Conservation (phyloP, 1,140 invertebrate genomes). For the Drosophila mayri region DNA sequence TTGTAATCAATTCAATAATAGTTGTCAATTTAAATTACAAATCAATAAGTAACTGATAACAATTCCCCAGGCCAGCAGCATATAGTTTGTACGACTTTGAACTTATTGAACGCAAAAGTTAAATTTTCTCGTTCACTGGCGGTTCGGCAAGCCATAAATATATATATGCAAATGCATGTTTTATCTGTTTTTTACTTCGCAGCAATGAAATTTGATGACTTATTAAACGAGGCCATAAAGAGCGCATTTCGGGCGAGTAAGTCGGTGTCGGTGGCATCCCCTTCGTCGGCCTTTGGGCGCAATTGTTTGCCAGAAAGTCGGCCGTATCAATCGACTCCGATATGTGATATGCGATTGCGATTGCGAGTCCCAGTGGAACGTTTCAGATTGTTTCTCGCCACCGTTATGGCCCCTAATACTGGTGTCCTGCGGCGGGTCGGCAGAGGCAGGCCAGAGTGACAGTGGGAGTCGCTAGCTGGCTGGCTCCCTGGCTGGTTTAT, state of each 20-base stretch:
- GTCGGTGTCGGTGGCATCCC: conserved; percentile 9
- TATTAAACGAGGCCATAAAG: conserved; percentile 79
- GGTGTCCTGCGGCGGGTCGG: conserved; percentile 29
- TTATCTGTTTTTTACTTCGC: conserved; percentile 60
- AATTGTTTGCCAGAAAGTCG: conserved; percentile 38
- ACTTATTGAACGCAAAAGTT: conserved; percentile 28
- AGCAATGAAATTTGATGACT: conserved; percentile 78
- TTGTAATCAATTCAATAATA: neutral
- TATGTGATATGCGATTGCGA: conserved; percentile 44
- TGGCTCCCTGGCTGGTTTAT: conserved; percentile 38
- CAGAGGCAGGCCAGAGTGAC: neutral
- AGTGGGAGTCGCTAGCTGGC: neutral
- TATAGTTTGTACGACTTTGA: conserved; percentile 28
- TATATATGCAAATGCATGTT: conserved; percentile 62
- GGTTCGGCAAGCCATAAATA: conserved; percentile 33
- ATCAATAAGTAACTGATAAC: neutral
- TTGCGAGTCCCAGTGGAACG: conserved; percentile 41
- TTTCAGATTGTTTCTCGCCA: conserved; percentile 45
- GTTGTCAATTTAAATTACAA: conserved; percentile 8
- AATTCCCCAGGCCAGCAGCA: neutral
- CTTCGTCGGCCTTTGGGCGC: conserved; percentile 28
- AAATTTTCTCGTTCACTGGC: conserved; percentile 12
- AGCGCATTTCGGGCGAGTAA: conserved; percentile 22
- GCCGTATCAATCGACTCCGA: conserved; percentile 48
- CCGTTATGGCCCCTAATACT: conserved; percentile 48